Evolutionary conservation across 2,888 invertebrate genomes (phyloP), one percentile per base, ranked within the genome.

Genomic region (Acanthopleura granulata): DNA sequence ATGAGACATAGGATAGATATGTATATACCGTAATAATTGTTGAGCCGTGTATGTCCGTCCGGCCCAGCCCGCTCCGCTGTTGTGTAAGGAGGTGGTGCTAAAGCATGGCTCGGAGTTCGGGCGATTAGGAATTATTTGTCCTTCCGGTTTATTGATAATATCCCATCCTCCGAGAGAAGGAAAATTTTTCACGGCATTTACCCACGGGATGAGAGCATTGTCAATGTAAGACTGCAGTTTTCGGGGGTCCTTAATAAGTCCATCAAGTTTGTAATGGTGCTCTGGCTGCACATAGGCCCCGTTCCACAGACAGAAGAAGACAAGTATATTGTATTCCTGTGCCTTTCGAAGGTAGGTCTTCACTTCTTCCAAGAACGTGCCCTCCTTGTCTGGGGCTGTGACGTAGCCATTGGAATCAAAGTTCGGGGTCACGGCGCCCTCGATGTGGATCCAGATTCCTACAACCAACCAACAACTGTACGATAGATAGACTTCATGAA

Each of bases 131-230:
- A 66, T 66, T 16, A 66, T 66, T 25, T 66, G 78, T 12, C 87
- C 87, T 70, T 87, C 87, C 15, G 84, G 83, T 74, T 87, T 86
- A 72, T 87, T 87, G 62, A 86, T 83, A 70, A 87, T 82, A 69
- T 87, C 87, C 86, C 86, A 87, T 4, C 83, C 86, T 9, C 86
- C 87, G 0, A 87, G 82, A 16, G 85, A 85, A 0, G 82, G 85
- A 49, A 83, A 78, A 72, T 79, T 78, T 74, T 84, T 85, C 70
- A 87, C 79, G 0, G 81, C 83, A 11, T 73, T 79, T 9, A 86
- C 86, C 83, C 83, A 81, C 11, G 86, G 86, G 27, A 81, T 80
- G 30, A 87, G 78, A 27, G 84, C 86, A 15, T 85, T 76, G 77
- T 84, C 80, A n/a, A 87, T 81, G 77, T 87, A 87, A 30, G 82